A percentile compares a stretch with the other conserved stretches of the same genome.
These are phyloP conservation scores for Polydrusus pterygomalis DNA, from an alignment of 2,888 invertebrate genomes.

Conservation along the genomic window DNA sequence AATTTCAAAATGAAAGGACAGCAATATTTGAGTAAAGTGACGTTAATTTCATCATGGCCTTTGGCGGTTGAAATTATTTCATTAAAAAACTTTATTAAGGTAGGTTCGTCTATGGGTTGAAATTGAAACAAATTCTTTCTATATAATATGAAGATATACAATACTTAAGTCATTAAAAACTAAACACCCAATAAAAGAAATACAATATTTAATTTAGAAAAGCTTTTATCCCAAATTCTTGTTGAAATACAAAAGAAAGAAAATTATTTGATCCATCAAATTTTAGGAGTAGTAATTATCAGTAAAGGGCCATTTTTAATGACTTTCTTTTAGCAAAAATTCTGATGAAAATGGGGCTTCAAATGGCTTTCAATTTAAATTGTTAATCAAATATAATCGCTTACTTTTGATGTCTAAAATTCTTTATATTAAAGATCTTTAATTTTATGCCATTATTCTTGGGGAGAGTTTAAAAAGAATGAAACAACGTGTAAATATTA, in stretches of 20 bases:
- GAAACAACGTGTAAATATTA: too few species aligned
- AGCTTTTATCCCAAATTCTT: conserved; percentile 21
- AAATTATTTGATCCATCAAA: conserved; percentile 35
- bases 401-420: conserved; percentile 18
- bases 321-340: conserved; percentile 44
- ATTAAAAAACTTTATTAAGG: too few species aligned
- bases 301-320: conserved; percentile 42
- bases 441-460: neutral
- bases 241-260: conserved; percentile 36
- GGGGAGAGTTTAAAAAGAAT: too few species aligned
- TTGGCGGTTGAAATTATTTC: too few species aligned
- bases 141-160: too few species aligned
- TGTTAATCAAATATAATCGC: conserved; percentile 27
- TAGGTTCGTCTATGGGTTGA: too few species aligned
- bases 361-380: conserved; percentile 28
- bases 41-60: too few species aligned
- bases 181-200: neutral
- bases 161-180: neutral
- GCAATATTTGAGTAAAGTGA: too few species aligned
- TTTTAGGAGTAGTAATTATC: conserved; percentile 40
- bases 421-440: conserved; percentile 1
- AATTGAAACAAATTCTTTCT: too few species aligned
- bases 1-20: too few species aligned
- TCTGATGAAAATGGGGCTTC: conserved; percentile 27
- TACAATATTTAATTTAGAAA: neutral